These are phyloP conservation scores for Esox lucius DNA, from an alignment of 2,797 vertebrate species.

Conservation along the genomic window DNA sequence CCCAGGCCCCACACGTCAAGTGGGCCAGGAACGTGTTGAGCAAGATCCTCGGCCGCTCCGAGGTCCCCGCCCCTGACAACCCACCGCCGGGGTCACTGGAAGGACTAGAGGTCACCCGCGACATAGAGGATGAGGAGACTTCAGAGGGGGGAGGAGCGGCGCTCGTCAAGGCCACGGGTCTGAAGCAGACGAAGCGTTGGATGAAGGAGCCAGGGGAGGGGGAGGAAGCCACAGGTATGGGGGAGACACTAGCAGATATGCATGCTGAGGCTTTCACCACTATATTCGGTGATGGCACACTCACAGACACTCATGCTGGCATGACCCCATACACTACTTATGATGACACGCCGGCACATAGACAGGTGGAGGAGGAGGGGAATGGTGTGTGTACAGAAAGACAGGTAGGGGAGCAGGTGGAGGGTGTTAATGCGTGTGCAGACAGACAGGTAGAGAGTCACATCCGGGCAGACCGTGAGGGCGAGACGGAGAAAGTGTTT, in stretches of 20 bases:
- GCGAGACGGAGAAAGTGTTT: constrained; percentile 7
- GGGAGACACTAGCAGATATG: constrained; percentile 44
- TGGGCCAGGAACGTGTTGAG: constrained; percentile 72
- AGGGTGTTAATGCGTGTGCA: constrained; percentile 10
- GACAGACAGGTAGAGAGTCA: constrained; percentile 31
- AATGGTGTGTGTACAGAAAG: constrained; percentile 13
- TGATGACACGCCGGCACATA: constrained; percentile 30
- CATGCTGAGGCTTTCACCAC: constrained; percentile 50
- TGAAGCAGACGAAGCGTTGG: constrained; percentile 36
- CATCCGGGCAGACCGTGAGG: constrained; percentile 4
- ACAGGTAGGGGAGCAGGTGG: constrained; percentile 33
- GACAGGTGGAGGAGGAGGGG: constrained; percentile 34
- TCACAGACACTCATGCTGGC: constrained; percentile 61
- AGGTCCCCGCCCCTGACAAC: constrained; percentile 44
- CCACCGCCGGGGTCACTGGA: constrained; percentile 10
- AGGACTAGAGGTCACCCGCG: background rate
- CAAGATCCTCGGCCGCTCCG: constrained; percentile 70
- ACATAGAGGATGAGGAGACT: constrained; percentile 12
- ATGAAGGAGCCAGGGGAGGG: constrained; percentile 33
- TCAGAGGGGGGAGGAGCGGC: constrained; percentile 17
- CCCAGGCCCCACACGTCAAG: constrained; percentile 76
- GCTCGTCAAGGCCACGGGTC: constrained; percentile 24
- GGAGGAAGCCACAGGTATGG: constrained; percentile 68
- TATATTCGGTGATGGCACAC: constrained; percentile 58
- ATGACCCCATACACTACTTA: constrained; percentile 46